Evolutionary conservation across 2,888 invertebrate species (phyloP), one percentile per base, ranked within the genome.

Genomic region (Syrista parreyssii): DNA sequence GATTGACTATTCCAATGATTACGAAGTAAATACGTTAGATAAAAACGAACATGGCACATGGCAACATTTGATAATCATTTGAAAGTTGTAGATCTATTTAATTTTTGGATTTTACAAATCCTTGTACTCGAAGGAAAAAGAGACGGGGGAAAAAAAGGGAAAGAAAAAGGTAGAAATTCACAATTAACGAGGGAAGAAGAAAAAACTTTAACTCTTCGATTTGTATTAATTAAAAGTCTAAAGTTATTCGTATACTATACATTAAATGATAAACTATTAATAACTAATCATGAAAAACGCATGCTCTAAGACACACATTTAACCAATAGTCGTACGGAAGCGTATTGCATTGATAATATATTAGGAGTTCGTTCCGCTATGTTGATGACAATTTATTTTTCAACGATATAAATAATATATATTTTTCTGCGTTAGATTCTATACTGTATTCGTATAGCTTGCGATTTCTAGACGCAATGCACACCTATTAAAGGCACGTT

Each of bases 1-100:
- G 78, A 79, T 75, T 76, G 74, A 79, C 75, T 74, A 77, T 76
- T 80, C 74, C 40, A 78, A 40, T 34, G 73, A 73, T 33, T 36
- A 78, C n/a, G 74, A 71, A 68, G 12, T 15, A 2, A 55, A 68
- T 32, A 15, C 35, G 33, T 55, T 34, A 68, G n/a, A 33, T 23
- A 15, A 33, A 55, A 23, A 55, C 23, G 23, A 55, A 31, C 34
- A 31, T 23, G 30, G 34, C 76, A 79, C 75, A n/a, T 79, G 80
- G 78, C 78, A 83, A 84, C 82, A 82, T 81, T 86, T 84, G 85
- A 86, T 86, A 86, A 86, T 86, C 86, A 83, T 79, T 82, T 83
- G 86, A 86, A 86, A 86, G 83, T 86, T 82, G 73, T 76, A 80
- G 77, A 77, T 78, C 75, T 82, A 77, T 80, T 78, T 82, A 11